Evolutionary conservation across 2,888 invertebrate genomes (phyloP), one percentile per base, ranked within the genome.

Genomic region (Ischnus inquisitorius): DNA sequence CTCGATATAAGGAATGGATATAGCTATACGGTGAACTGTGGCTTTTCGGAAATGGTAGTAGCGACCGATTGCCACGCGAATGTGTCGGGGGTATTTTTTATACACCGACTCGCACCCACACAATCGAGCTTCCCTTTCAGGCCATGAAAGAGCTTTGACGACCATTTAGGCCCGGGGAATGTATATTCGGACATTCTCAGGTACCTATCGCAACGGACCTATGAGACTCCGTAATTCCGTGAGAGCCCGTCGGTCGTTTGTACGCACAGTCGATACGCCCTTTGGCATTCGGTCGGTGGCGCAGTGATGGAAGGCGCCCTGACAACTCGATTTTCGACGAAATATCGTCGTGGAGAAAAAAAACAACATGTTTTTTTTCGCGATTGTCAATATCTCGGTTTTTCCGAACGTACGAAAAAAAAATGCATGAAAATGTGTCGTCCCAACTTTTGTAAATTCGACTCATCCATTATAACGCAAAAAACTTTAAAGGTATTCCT

Each of bases 161-260:
- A 85, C 28, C 78, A 79, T 86, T 85, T 85, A 65, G 67, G 48
- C 39, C 51, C 54, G 72, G 25, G 62, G 76, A 85, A 85, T 85
- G 76, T 67, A 68, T 54, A 77, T 62, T 79, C 54, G 78, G 75
- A 69, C 71, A 75, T 57, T 39, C 71, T 64, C 68, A 83, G 83
- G 81, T 85, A 84, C 41, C 71, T 64, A 60, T n/a, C 43, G 48
- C 60, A 51, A 60, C 41, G 74, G 54, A 64, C 43, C 25, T 57
- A 39, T 39, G 67, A 39, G 46, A 16, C 28, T 25, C 62, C 48
- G n/a, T 48, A 67, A 51, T 12, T 68, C 71, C 54, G 22, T 72
- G 41, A 12, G 25, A 28, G 14, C 60, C 25, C 5, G 28, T 28
- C 25, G 14, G 14, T n/a, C 14, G 14, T 25, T 3, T 10, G 28